phyloP scores from a whole-genome alignment of 2,797 vertebrate genomes.

The Hyperoplus immaculatus region DNA sequence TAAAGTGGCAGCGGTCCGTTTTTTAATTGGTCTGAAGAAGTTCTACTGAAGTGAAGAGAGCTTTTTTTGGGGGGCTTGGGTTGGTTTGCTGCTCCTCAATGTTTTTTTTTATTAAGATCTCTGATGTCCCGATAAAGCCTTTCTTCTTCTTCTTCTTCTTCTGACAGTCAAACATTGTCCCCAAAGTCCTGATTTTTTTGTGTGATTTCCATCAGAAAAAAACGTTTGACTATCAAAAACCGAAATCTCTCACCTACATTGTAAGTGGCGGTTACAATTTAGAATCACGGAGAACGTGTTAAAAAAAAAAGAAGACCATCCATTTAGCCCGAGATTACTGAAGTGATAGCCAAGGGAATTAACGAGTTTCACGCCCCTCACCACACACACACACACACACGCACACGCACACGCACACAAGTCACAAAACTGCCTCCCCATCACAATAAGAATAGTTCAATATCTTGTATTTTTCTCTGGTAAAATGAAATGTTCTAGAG shows the following conservation, averaged over 20 bases:
- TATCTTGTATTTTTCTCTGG: neutral
- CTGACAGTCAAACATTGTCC: conserved; percentile 38
- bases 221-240: conserved; percentile 50
- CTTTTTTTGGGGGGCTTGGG: no score
- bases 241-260: conserved; percentile 3
- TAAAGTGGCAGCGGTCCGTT: neutral
- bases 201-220: neutral
- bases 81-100: neutral
- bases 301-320: neutral
- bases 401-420: neutral
- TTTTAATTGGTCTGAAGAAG: neutral
- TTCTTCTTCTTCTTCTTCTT: neutral
- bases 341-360: conserved; percentile 76
- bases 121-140: conserved; percentile 12
- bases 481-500: neutral
- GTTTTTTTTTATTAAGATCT: conserved; percentile 13
- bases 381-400: conserved; percentile 16
- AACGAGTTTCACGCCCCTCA: conserved; percentile 61
- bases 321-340: neutral
- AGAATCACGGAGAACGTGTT: neutral
- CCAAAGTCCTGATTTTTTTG: neutral
- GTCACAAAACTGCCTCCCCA: neutral
- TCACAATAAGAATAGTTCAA: neutral
- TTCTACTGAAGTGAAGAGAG: neutral
- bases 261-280: conserved; percentile 4